Conservation (phyloP, 2,888 invertebrate species). For the Chrysomela aeneicollis region DNA sequence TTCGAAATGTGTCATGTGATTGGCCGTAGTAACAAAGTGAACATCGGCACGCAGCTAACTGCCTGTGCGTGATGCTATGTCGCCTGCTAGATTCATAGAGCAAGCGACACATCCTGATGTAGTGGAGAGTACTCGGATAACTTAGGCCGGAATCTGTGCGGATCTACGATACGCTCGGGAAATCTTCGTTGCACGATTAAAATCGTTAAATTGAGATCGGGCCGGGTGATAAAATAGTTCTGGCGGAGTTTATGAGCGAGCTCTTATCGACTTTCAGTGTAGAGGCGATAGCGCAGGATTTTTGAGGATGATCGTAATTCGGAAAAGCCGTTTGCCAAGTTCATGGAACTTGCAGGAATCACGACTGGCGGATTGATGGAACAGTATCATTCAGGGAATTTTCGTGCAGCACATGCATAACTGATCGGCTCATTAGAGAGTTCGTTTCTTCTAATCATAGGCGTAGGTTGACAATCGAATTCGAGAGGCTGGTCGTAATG, state of each 20-base stretch:
- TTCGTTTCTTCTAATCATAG: too few relatives aligned
- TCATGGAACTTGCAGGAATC: background rate
- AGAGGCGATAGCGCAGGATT: slow-evolving; percentile 24
- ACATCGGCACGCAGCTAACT: slow-evolving; percentile 56
- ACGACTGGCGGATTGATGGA: background rate
- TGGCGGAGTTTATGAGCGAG: slow-evolving; percentile 36
- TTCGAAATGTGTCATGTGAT: slow-evolving; percentile 53
- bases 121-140: slow-evolving; percentile 44
- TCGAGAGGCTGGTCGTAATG: too few relatives aligned
- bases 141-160: slow-evolving; percentile 42
- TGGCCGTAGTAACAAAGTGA: slow-evolving; percentile 54
- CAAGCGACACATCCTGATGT: slow-evolving; percentile 46
- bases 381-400: background rate
- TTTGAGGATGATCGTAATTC: slow-evolving; percentile 14
- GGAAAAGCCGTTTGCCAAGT: background rate
- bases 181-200: slow-evolving; percentile 46
- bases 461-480: too few relatives aligned
- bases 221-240: slow-evolving; percentile 38
- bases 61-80: slow-evolving; percentile 55
- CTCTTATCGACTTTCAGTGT: slow-evolving; percentile 29
- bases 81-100: slow-evolving; percentile 52
- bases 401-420: too few relatives aligned
- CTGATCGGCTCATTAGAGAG: too few relatives aligned
- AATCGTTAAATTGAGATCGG: slow-evolving; percentile 48
- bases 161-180: slow-evolving; percentile 49